Evolutionary conservation across 2,113 vertebrate species (phyloP).

Genomic region (Neomonachus schauinslandi): DNA sequence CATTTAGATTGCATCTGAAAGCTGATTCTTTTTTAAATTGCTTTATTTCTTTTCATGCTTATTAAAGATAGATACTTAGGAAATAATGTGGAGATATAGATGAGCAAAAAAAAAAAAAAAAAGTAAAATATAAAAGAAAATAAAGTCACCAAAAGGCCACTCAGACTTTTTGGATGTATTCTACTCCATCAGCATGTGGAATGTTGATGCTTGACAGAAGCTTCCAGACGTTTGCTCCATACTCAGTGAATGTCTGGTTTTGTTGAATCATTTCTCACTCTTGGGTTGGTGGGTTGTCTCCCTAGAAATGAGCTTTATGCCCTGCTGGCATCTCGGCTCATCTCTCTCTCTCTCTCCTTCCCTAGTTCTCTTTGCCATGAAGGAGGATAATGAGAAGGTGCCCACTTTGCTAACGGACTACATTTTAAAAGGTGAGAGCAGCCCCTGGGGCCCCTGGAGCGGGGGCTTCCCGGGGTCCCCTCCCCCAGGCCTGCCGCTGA

Average conservation of each 20-base stretch:
- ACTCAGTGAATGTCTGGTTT: neutral
- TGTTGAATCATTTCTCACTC: neutral
- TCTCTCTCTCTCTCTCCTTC: constrained; percentile 15
- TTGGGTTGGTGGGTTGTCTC: neutral
- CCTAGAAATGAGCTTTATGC: neutral
- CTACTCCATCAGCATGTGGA: neutral
- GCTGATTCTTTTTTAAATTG: neutral
- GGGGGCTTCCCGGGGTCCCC: neutral
- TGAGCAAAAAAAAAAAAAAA: neutral
- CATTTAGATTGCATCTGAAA: neutral
- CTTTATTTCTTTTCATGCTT: neutral
- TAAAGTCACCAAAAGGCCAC: accelerated
- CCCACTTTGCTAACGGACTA: constrained; percentile 98
- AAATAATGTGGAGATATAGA: neutral
- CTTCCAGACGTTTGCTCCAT: neutral
- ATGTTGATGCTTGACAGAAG: neutral
- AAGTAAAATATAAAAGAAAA: neutral
- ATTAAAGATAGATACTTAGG: constrained; percentile 15
- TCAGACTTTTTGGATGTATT: neutral
- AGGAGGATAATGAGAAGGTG: constrained; percentile 99
- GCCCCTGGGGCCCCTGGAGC: neutral
- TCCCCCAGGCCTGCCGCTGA: neutral
- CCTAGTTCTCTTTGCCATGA: constrained; percentile 97
- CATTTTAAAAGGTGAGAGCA: constrained; percentile 96
- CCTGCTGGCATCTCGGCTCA: neutral